These are phyloP conservation scores for Tenebrio molitor DNA, from an alignment of 1,140 invertebrate species.

Conservation along the genomic window DNA sequence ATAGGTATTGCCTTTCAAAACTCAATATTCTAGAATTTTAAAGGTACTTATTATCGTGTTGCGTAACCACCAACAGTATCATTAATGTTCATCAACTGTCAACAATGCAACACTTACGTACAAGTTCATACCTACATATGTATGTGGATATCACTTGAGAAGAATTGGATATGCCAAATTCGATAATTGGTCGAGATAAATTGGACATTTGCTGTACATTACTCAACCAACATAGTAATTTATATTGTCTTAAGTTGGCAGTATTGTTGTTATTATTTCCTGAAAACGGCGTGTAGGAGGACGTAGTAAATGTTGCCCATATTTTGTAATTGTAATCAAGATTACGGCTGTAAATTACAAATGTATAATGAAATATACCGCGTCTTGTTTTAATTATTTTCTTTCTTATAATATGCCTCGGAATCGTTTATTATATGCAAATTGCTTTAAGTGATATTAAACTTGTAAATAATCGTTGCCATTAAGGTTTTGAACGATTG, in stretches of 20 bases:
- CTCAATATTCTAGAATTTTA: too few relatives aligned
- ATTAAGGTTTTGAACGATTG: constrained; percentile 36
- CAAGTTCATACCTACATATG: too few relatives aligned
- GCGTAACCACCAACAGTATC: too few relatives aligned
- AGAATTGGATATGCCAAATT: constrained; percentile 29
- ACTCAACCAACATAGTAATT: constrained; percentile 59
- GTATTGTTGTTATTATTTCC: constrained; percentile 64
- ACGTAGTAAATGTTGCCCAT: constrained; percentile 63
- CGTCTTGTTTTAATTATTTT: constrained; percentile 52
- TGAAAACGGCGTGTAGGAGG: constrained; percentile 63
- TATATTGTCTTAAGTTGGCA: constrained; percentile 64
- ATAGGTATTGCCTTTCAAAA: too few relatives aligned
- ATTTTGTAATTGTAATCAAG: constrained; percentile 66
- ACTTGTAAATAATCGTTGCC: constrained; percentile 36
- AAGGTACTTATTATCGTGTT: too few relatives aligned
- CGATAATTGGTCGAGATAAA: constrained; percentile 65
- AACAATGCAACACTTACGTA: too few relatives aligned
- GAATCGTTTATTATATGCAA: constrained; percentile 47
- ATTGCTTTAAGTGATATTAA: constrained; percentile 42
- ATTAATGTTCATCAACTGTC: too few relatives aligned
- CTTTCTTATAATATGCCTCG: constrained; percentile 38
- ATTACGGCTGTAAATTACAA: constrained; percentile 61
- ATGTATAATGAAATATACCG: constrained; percentile 59
- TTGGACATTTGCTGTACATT: constrained; percentile 63
- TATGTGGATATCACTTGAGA: not conserved